phyloP scores from a whole-genome alignment of 1,140 invertebrate species.

The Atta colombica region DNA sequence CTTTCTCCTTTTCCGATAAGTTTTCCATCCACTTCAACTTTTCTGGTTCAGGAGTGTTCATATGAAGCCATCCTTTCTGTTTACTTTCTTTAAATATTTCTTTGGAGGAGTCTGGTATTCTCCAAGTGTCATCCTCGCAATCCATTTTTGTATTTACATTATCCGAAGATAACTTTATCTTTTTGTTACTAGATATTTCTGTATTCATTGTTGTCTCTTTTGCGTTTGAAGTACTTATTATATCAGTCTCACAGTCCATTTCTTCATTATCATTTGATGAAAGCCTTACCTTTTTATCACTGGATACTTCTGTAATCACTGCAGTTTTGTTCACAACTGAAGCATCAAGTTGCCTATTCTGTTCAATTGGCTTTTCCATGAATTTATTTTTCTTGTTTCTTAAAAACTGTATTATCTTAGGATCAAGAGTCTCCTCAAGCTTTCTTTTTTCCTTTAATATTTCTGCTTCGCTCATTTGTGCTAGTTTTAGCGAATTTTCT shows the following conservation, averaged over 20 bases:
- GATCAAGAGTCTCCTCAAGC: conserved; percentile 89
- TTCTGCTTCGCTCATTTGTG: conserved; percentile 91
- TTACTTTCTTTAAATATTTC: conserved; percentile 89
- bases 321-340: not conserved
- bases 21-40: conserved; percentile 95
- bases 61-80: conserved; percentile 92
- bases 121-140: conserved; percentile 48
- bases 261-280: conserved; percentile 48
- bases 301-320: conserved; percentile 20
- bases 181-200: conserved; percentile 29
- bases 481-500: conserved; percentile 91
- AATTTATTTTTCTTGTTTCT: conserved; percentile 86
- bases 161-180: conserved; percentile 34
- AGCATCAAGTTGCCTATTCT: not conserved
- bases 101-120: conserved; percentile 85
- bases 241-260: conserved; percentile 63
- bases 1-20: conserved; percentile 84
- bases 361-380: conserved; percentile 1
- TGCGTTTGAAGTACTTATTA: not conserved
- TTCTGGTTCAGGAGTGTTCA: conserved; percentile 93
- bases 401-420: conserved; percentile 90
- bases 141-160: conserved; percentile 57
- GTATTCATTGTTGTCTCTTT: conserved; percentile 17
- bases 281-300: conserved; percentile 43
- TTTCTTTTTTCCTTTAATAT: conserved; percentile 92